A percentile compares a stretch with the other conserved stretches of the same genome.
Conservation (phyloP, 2,888 invertebrate genomes). For the Dioctria rufipes region DNA sequence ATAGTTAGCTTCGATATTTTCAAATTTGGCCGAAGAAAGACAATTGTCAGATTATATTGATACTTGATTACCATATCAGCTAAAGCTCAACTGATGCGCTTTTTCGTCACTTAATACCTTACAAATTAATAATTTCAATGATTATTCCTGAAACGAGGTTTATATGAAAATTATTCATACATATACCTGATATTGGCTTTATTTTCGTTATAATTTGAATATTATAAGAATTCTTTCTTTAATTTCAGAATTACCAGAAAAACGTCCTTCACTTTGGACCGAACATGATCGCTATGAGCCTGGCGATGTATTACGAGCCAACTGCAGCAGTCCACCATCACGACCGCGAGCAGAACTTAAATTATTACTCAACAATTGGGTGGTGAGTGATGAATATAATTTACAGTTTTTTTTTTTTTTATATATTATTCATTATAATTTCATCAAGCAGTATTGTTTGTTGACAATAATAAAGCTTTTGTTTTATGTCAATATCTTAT, state of each 20-base stretch:
- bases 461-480: background rate
- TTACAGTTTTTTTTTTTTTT: background rate
- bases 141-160: too few relatives aligned
- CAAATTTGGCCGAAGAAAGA: too few relatives aligned
- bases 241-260: slow-evolving; percentile 78
- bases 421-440: background rate
- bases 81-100: too few relatives aligned
- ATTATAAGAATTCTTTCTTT: background rate
- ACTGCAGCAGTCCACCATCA: slow-evolving; percentile 86
- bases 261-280: slow-evolving; percentile 79
- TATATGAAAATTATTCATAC: too few relatives aligned
- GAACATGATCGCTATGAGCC: slow-evolving; percentile 83
- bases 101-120: too few relatives aligned
- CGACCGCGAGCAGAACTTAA: slow-evolving; percentile 82
- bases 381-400: slow-evolving; percentile 75
- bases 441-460: background rate
- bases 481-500: too few relatives aligned
- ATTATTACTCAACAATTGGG: slow-evolving; percentile 83
- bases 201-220: background rate
- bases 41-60: too few relatives aligned
- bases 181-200: background rate
- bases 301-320: slow-evolving; percentile 82
- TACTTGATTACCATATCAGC: too few relatives aligned
- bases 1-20: too few relatives aligned
- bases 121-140: too few relatives aligned